Percentiles rank a stretch among this genome's conserved stretches.
Evolutionary conservation across 2,797 vertebrate genomes (phyloP).

Genomic region (Capromys pilorides): DNA sequence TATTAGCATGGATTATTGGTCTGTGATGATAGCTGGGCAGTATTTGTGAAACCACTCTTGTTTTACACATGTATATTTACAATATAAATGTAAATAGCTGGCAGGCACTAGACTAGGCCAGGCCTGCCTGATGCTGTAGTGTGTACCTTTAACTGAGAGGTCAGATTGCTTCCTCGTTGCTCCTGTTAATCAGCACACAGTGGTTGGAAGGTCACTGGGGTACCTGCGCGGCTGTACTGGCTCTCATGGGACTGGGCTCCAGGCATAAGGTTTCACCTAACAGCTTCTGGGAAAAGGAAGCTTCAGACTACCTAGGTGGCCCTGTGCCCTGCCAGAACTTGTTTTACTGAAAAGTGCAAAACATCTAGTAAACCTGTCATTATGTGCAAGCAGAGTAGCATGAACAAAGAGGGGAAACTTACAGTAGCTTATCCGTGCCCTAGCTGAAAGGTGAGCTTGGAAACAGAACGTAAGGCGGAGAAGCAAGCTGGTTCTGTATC

Average conservation of each 20-base stretch:
- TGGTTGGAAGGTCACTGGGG: not conserved
- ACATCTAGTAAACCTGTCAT: not conserved
- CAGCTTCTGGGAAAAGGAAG: not conserved
- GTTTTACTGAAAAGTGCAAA: not conserved
- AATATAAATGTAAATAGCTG: not conserved
- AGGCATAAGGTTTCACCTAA: not conserved
- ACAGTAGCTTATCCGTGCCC: not conserved
- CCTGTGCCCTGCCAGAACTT: not conserved
- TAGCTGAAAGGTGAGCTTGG: not conserved
- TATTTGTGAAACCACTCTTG: conserved; percentile 27
- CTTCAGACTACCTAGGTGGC: not conserved
- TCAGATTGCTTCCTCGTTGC: conserved; percentile 30
- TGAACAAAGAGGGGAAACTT: not conserved
- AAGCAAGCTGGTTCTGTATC: not conserved
- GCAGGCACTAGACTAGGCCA: not conserved
- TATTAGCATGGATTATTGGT: conserved; percentile 5
- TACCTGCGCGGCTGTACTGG: not conserved
- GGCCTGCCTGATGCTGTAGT: not conserved
- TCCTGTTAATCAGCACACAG: not conserved
- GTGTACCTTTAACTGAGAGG: not conserved
- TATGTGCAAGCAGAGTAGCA: not conserved
- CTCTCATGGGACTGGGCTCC: not conserved
- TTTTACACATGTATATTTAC: conserved; percentile 14
- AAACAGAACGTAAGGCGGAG: not conserved
- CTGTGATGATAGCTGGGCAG: not conserved